These are phyloP conservation scores for Orientallactaga bullata DNA, from an alignment of 2,113 vertebrate genomes.

Conservation along the genomic window DNA sequence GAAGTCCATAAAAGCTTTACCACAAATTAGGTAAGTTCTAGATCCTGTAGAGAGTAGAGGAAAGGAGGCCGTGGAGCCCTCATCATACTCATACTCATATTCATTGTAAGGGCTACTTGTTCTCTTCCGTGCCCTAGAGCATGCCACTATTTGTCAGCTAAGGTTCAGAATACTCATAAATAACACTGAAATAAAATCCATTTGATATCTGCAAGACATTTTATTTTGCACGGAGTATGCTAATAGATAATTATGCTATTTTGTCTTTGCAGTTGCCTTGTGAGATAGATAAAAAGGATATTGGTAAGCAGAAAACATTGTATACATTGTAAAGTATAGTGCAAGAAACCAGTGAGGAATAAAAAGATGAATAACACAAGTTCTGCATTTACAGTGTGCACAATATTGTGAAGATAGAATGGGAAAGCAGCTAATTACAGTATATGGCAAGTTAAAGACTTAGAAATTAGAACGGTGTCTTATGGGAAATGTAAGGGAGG, in stretches of 20 bases:
- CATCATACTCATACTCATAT: not conserved
- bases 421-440: not conserved
- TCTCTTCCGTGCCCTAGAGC: not conserved
- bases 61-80: not conserved
- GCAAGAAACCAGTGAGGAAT: not conserved
- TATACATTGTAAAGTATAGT: not conserved
- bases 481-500: slow-evolving; percentile 2
- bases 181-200: slow-evolving; percentile 28
- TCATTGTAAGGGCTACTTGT: not conserved
- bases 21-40: not conserved
- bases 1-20: not conserved
- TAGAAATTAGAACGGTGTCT: slow-evolving; percentile 4
- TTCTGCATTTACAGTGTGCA: not conserved
- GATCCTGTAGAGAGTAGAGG: not conserved
- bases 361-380: not conserved
- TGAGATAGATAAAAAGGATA: slow-evolving; percentile 4
- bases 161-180: not conserved
- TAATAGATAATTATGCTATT: slow-evolving; percentile 7
- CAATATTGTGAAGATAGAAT: not conserved
- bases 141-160: not conserved
- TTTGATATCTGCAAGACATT: not conserved
- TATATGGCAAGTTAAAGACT: slow-evolving; percentile 24
- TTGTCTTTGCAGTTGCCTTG: not conserved
- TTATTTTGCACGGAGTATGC: not conserved
- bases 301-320: slow-evolving; percentile 42